Conservation (phyloP, 2,888 invertebrate genomes). For the Papilio elwesi region DNA sequence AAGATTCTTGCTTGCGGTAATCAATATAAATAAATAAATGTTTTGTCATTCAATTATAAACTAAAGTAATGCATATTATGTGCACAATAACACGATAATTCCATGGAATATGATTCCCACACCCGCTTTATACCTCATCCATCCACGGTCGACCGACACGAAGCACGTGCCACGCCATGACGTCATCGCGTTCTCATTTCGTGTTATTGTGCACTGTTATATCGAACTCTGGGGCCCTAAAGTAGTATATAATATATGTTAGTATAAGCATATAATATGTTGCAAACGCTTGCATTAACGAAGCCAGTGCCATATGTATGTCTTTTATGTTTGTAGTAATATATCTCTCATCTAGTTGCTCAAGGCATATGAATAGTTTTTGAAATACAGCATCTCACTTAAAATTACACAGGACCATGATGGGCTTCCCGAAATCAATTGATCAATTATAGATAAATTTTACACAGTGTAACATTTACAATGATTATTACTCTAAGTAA, state of each 20-base stretch:
- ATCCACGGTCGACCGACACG: background rate
- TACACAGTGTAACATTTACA: slow-evolving; percentile 24
- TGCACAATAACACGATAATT: slow-evolving; percentile 3
- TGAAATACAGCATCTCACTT: slow-evolving; percentile 53
- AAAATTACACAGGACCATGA: slow-evolving; percentile 62
- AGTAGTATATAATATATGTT: slow-evolving; percentile 42
- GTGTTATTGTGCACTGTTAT: background rate
- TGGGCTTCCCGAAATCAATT: slow-evolving; percentile 71
- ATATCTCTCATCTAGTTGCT: slow-evolving; percentile 69
- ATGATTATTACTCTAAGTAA: slow-evolving; percentile 25
- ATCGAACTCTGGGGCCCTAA: slow-evolving; percentile 51
- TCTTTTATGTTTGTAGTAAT: slow-evolving; percentile 54
- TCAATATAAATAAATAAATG: background rate
- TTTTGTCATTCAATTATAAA: background rate
- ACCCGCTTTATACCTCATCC: background rate
- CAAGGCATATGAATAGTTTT: slow-evolving; percentile 57
- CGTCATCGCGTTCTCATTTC: background rate
- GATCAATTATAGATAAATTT: slow-evolving; percentile 53
- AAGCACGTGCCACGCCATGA: background rate
- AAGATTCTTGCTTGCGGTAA: too few species aligned
- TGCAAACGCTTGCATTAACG: slow-evolving; percentile 61
- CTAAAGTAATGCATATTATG: background rate
- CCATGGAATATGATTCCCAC: background rate
- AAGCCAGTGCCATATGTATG: slow-evolving; percentile 79
- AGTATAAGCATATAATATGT: slow-evolving; percentile 46